Percentiles rank a stretch among this genome's conserved stretches.
Conservation (phyloP, 2,797 vertebrate species). For the Triplophysa yarkandensis region DNA sequence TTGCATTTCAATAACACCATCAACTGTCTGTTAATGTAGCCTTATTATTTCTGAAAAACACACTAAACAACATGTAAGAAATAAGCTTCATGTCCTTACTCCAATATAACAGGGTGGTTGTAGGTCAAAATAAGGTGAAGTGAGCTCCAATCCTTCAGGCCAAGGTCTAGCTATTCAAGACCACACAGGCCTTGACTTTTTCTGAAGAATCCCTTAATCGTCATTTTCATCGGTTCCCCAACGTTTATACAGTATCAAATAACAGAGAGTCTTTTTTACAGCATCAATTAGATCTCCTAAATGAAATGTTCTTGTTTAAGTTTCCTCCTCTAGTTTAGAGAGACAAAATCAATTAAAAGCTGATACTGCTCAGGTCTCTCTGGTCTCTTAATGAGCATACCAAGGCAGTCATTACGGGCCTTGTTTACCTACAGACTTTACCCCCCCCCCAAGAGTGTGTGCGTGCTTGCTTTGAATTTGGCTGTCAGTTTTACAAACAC, state of each 20-base stretch:
- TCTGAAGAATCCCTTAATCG: neutral
- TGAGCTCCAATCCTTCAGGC: neutral
- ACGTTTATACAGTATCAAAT: constrained; percentile 43
- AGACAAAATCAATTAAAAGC: constrained; percentile 78
- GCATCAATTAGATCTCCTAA: constrained; percentile 45
- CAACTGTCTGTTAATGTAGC: too few species aligned
- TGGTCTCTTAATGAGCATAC: constrained; percentile 72
- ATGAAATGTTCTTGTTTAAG: constrained; percentile 40
- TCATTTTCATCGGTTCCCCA: constrained; percentile 8
- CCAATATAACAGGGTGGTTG: neutral
- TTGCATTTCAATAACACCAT: too few species aligned
- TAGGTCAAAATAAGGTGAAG: neutral
- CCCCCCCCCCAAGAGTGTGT: neutral
- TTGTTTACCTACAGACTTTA: constrained; percentile 40
- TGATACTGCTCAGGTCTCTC: constrained; percentile 72
- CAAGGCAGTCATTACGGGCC: constrained; percentile 71
- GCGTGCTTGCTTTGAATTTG: constrained; percentile 9
- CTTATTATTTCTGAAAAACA: too few species aligned
- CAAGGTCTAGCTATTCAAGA: neutral
- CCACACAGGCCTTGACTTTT: neutral
- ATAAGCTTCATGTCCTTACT: too few species aligned
- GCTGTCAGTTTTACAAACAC: constrained; percentile 27
- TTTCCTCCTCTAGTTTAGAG: constrained; percentile 51
- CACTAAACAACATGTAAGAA: neutral
- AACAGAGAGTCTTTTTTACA: constrained; percentile 15